Percentiles rank a stretch among this genome's conserved stretches.
Conservation (phyloP, 2,888 invertebrate species). For the Epinotia nisella region DNA sequence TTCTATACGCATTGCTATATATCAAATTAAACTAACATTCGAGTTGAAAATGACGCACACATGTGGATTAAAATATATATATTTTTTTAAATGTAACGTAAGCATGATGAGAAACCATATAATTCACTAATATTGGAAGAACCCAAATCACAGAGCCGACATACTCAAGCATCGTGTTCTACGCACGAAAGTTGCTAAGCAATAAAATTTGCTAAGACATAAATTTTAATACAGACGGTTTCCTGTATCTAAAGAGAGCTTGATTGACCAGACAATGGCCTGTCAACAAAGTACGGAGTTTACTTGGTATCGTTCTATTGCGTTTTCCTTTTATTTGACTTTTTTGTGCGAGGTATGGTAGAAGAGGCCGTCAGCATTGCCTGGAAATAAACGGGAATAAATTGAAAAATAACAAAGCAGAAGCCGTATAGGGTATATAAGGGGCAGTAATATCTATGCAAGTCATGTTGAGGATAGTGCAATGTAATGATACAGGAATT, state of each 20-base stretch:
- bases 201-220: constrained; percentile 23
- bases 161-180: constrained; percentile 31
- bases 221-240: constrained; percentile 26
- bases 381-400: constrained; percentile 84
- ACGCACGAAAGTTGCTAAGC: constrained; percentile 23
- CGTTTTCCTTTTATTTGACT: constrained; percentile 89
- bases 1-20: neutral
- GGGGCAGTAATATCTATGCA: neutral
- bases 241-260: constrained; percentile 38
- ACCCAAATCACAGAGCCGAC: constrained; percentile 23
- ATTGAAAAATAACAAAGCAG: constrained; percentile 71
- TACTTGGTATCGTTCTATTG: constrained; percentile 61
- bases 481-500: neutral
- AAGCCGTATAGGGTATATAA: constrained; percentile 54
- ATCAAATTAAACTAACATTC: neutral
- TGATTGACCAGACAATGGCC: neutral
- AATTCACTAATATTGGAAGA: constrained; percentile 37
- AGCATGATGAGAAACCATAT: constrained; percentile 7
- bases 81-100: neutral
- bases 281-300: constrained; percentile 10
- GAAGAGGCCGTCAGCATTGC: constrained; percentile 87
- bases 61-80: neutral
- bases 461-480: constrained; percentile 4
- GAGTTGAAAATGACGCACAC: constrained; percentile 6
- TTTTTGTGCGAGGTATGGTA: constrained; percentile 90